Base-by-base conservation (phyloP, 1,140 invertebrate species). In the Hestina assimilis region DNA sequence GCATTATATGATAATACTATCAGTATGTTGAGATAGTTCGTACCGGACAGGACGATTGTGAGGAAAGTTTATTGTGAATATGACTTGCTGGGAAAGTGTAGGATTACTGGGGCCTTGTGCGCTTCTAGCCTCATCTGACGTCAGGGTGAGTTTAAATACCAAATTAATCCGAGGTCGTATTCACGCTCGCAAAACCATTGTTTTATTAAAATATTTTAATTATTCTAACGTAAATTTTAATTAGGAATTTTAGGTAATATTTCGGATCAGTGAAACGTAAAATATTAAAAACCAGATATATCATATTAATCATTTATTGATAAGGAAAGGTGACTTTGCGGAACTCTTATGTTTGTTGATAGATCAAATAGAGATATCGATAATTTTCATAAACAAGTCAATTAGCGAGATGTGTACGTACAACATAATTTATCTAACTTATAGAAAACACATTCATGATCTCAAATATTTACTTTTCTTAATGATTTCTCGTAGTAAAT, bases 81-180 rank as follows among this genome's bases (percentile, higher is more conserved):
- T 89, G 88, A 89, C 88, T 78, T 89, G 88, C 75, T 89, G 88
- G 88, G 88, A 89, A 59, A 89, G 77, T 45, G 84, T 89, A 71
- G 86, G 87, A 66, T 79, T 89, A 33, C 75, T 89, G 58, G 87
- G 85, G 47, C 88, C 88, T 26, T 89, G 88, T 71, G 84, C 88
- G 63, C 77, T 89, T 48, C 86, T 89, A 33, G 76, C 86, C 46
- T 86, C 85, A 17, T 84, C 87, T 38, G 83, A 88, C 61, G 68
- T 82, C 61, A 75, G 80, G 75, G 83, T 89, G 76, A 89, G 87
- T 83, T 71, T 51, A n/a, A 63, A 43, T 58, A 62, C 58, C 55
- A 59, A 66, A 58, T 64, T 59, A 66, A 57, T 56, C 63, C 61
- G 70, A 69, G 67, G 67, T 65, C 61, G 15, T 38, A 8, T 38